Percentiles rank a stretch among this genome's conserved stretches.
These are phyloP conservation scores for Lysiphlebus fabarum DNA, from an alignment of 1,140 invertebrate species.

Conservation along the genomic window DNA sequence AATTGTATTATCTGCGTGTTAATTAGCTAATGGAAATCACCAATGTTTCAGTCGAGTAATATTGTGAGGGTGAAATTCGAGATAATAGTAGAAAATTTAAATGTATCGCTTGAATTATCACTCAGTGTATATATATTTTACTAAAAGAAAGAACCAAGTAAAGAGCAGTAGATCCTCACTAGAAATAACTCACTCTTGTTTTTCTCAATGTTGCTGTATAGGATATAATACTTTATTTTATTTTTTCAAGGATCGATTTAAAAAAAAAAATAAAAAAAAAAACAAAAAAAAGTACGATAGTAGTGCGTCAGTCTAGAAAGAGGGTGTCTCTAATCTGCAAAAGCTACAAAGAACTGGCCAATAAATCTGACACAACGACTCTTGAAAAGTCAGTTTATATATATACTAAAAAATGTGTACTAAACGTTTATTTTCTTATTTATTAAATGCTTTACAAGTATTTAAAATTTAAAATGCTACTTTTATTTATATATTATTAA, in stretches of 20 bases:
- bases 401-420: not conserved
- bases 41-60: slow-evolving; percentile 4
- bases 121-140: not conserved
- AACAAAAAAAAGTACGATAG: slow-evolving; percentile 21
- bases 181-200: slow-evolving; percentile 51
- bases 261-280: slow-evolving; percentile 23
- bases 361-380: slow-evolving; percentile 41
- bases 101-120: slow-evolving; percentile 52
- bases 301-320: slow-evolving; percentile 7
- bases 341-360: slow-evolving; percentile 26
- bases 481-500: no score
- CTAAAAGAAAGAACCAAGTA: slow-evolving; percentile 8
- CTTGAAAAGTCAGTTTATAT: slow-evolving; percentile 14
- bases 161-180: slow-evolving; percentile 38
- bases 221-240: no score
- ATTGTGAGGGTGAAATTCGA: slow-evolving; percentile 8
- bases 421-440: slow-evolving; percentile 35
- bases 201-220: slow-evolving; percentile 36
- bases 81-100: slow-evolving; percentile 50
- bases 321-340: slow-evolving; percentile 39
- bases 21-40: slow-evolving; percentile 54
- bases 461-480: no score
- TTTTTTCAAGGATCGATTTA: slow-evolving; percentile 18
- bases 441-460: slow-evolving; percentile 24
- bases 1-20: slow-evolving; percentile 28